phyloP scores from a whole-genome alignment of 1,140 invertebrate genomes.

The Diabrotica virgifera region DNA sequence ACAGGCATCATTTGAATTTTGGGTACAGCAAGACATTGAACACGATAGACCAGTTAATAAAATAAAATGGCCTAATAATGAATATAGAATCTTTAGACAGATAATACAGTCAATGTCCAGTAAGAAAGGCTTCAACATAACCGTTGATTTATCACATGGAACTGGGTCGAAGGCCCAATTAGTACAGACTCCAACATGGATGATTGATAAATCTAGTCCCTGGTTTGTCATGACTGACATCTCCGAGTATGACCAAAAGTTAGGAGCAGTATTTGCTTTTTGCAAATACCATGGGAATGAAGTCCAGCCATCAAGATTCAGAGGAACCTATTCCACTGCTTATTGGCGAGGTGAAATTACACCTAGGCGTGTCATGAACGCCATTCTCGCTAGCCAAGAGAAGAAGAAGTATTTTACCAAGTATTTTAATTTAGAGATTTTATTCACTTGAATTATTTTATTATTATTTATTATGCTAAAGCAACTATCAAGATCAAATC shows the following conservation, averaged over 20 bases:
- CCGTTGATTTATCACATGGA: not conserved
- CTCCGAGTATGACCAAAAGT: not conserved
- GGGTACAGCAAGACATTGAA: not conserved
- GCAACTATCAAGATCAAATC: no score
- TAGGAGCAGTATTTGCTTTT: not conserved
- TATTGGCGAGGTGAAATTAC: no score
- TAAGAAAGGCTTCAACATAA: conserved; percentile 5
- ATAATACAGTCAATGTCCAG: conserved; percentile 1
- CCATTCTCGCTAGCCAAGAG: no score
- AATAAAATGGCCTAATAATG: conserved; percentile 5
- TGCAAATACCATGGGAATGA: not conserved
- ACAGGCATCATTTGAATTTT: not conserved
- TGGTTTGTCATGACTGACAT: conserved; percentile 7
- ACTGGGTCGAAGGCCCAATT: not conserved
- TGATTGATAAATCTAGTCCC: not conserved
- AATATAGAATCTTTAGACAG: conserved; percentile 7
- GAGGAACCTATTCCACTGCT: no score
- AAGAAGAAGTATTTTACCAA: no score
- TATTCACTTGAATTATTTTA: no score
- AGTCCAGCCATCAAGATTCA: not conserved
- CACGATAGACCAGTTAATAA: not conserved
- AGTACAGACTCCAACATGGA: not conserved
- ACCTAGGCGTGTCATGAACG: no score
- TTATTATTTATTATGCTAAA: no score
- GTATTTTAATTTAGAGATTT: no score